A percentile compares a stretch with the other conserved stretches of the same genome.
Evolutionary conservation across 2,888 invertebrate species (phyloP).

Genomic region (Drosophila melanosoma): DNA sequence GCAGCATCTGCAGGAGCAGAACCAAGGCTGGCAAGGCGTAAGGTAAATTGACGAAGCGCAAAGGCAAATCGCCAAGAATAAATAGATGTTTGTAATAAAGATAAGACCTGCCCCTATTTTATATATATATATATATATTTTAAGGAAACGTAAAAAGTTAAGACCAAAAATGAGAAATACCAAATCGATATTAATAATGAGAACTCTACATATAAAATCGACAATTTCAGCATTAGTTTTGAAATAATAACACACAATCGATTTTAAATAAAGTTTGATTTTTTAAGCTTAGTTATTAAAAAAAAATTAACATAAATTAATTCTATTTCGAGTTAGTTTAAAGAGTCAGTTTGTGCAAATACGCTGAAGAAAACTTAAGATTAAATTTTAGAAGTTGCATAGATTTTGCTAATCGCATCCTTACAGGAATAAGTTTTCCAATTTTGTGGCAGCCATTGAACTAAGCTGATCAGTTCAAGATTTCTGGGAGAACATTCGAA

Average conservation of each 20-base stretch:
- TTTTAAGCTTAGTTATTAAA: not conserved
- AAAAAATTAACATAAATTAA: not conserved
- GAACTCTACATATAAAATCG: not conserved
- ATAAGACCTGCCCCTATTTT: not conserved
- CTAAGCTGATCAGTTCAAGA: conserved; percentile 13
- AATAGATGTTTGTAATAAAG: conserved; percentile 15
- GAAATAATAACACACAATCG: not conserved
- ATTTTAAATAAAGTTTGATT: not conserved
- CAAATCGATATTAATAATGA: conserved; percentile 1
- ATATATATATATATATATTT: conserved; percentile 1
- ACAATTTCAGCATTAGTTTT: not conserved
- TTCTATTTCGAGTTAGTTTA: not conserved
- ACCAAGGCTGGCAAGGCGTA: conserved; percentile 65
- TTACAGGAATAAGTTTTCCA: conserved; percentile 3
- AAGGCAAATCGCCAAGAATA: conserved; percentile 38
- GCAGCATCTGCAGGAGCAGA: conserved; percentile 38
- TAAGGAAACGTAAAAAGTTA: conserved; percentile 1
- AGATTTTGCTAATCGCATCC: not conserved
- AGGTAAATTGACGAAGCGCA: conserved; percentile 76
- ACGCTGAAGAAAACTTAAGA: not conserved
- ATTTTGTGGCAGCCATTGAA: not conserved
- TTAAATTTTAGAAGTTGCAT: not conserved
- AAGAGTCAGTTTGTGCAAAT: not conserved
- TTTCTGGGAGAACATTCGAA: not conserved
- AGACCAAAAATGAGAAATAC: conserved; percentile 7